Percentiles rank a stretch among this genome's conserved stretches.
phyloP scores from a whole-genome alignment of 2,113 vertebrate species.

The Python bivittatus region DNA sequence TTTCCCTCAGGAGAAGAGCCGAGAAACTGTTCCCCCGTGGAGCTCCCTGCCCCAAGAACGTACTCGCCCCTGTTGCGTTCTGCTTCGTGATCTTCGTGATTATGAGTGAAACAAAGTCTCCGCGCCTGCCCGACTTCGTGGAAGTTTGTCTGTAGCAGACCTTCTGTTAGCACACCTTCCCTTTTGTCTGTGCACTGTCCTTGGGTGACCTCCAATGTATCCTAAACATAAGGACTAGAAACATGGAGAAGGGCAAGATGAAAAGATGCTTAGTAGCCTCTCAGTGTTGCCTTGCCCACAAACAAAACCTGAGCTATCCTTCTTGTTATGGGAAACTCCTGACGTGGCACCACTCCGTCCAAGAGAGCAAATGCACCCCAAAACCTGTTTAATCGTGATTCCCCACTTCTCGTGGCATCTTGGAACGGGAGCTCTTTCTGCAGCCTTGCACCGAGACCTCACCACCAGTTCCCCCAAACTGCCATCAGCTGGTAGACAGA shows the following conservation, averaged over 20 bases:
- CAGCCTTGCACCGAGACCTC: neutral
- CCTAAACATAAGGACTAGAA: neutral
- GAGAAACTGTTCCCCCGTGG: neutral
- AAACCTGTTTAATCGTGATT: no score
- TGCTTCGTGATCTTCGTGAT: slow-evolving; percentile 7
- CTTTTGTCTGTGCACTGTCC: neutral
- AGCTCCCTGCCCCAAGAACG: neutral
- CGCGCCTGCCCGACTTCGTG: slow-evolving; percentile 5
- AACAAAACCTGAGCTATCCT: neutral
- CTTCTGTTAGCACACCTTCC: slow-evolving; percentile 9
- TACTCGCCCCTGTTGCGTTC: neutral
- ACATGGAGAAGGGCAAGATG: neutral
- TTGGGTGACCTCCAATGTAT: neutral
- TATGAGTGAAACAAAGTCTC: neutral
- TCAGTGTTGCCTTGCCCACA: neutral
- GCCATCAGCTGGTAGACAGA: no score
- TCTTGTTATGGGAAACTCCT: neutral
- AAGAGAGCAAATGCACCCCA: neutral
- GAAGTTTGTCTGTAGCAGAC: slow-evolving; percentile 57
- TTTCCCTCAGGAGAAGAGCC: neutral
- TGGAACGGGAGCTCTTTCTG: neutral
- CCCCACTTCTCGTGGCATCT: neutral
- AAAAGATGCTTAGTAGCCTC: no score
- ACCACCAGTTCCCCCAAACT: neutral
- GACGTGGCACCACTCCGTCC: neutral